phyloP scores from a whole-genome alignment of 2,797 vertebrate genomes.

The Jordanella pulchra region DNA sequence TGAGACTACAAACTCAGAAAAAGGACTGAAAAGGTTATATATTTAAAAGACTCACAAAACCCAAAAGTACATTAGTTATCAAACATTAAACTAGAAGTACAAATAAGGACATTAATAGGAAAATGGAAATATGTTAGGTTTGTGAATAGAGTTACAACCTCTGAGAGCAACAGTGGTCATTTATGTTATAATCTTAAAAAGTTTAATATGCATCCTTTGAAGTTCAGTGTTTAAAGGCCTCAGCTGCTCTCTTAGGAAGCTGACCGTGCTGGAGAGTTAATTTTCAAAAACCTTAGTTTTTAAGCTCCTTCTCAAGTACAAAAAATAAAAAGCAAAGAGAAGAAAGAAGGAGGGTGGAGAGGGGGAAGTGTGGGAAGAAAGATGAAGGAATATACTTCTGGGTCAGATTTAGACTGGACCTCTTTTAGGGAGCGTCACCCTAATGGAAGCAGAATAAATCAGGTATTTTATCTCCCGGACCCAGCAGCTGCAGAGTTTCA shows the following conservation, averaged over 20 bases:
- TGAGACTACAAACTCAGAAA: conserved; percentile 20
- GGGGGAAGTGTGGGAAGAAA: conserved; percentile 35
- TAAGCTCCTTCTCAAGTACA: conserved; percentile 39
- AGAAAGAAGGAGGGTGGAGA: conserved; percentile 40
- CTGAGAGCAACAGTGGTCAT: conserved; percentile 33
- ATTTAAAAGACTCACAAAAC: conserved; percentile 12
- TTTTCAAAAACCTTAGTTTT: conserved; percentile 51
- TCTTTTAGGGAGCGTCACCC: conserved; percentile 39
- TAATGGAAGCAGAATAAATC: conserved; percentile 56
- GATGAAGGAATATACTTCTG: conserved; percentile 58
- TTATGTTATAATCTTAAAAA: conserved; percentile 44
- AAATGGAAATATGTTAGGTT: conserved; percentile 8
- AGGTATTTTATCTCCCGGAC: conserved; percentile 58
- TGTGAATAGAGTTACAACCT: conserved; percentile 18
- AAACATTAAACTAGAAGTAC: not conserved
- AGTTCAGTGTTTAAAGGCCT: conserved; percentile 45
- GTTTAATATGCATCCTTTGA: conserved; percentile 52
- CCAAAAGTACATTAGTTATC: conserved; percentile 2
- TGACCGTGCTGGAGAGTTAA: conserved; percentile 59
- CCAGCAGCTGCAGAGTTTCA: conserved; percentile 47
- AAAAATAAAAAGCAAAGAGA: conserved; percentile 33
- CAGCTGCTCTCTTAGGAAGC: conserved; percentile 65
- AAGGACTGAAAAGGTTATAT: conserved; percentile 3
- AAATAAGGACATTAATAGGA: conserved; percentile 4
- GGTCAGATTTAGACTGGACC: conserved; percentile 59